Evolutionary conservation across 2,113 vertebrate genomes (phyloP).

Genomic region (Fulica atra): DNA sequence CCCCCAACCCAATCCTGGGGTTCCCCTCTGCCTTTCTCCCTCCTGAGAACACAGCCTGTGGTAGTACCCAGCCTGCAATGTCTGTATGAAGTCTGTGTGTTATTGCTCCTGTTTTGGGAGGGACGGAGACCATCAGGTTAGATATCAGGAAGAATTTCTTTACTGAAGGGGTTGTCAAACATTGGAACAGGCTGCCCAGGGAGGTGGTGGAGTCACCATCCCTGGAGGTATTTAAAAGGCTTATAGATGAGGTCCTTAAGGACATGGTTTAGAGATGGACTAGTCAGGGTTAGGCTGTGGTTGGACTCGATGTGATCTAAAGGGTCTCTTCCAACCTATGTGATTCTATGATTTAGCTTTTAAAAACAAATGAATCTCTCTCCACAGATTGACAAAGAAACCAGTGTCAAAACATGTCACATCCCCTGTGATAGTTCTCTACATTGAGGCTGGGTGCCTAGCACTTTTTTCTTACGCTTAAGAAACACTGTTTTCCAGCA

Average conservation of each 20-base stretch:
- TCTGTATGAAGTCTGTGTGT: background rate
- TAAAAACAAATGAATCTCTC: background rate
- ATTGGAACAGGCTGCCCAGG: no score
- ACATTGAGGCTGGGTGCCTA: background rate
- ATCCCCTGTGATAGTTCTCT: background rate
- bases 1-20: accelerated
- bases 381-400: background rate
- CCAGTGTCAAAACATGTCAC: background rate
- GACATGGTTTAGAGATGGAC: no score
- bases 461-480: background rate
- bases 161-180: no score
- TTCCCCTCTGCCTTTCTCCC: background rate
- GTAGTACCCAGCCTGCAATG: background rate
- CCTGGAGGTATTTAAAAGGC: no score
- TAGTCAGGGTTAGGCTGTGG: no score
- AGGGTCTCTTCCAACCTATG: no score
- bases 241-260: no score
- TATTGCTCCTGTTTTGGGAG: background rate
- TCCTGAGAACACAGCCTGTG: background rate
- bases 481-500: background rate
- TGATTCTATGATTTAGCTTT: background rate
- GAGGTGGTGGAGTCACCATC: no score
- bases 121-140: background rate
- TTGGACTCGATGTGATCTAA: no score
- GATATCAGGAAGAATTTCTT: no score